phyloP scores from a whole-genome alignment of 2,888 invertebrate genomes.

The Nezara viridula region DNA sequence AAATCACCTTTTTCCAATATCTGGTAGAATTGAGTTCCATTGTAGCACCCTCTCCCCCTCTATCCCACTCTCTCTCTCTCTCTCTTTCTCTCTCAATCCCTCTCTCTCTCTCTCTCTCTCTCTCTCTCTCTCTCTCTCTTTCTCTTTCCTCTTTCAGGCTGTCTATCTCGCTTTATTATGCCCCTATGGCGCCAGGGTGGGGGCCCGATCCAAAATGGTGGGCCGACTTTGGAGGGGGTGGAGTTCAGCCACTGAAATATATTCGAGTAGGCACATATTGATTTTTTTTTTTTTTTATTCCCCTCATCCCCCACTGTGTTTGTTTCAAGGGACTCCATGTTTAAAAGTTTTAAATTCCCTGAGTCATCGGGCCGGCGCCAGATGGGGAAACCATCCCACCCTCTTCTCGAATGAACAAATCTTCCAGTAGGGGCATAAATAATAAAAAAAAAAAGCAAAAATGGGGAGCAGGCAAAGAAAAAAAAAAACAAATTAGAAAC shows the following conservation, averaged over 20 bases:
- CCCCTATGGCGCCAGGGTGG: slow-evolving; percentile 55
- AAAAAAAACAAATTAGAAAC: slow-evolving; percentile 39
- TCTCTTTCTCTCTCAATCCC: slow-evolving; percentile 1
- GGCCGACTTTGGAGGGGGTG: slow-evolving; percentile 25
- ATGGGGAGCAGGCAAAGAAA: not conserved
- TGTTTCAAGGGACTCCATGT: slow-evolving; percentile 56
- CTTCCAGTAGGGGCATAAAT: slow-evolving; percentile 51
- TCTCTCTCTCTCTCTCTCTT: slow-evolving; percentile 13
- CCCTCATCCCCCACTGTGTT: slow-evolving; percentile 47
- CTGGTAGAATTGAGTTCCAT: slow-evolving; percentile 54
- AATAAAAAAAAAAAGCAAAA: not conserved
- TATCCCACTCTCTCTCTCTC: not conserved
- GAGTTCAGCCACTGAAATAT: slow-evolving; percentile 52
- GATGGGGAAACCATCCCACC: slow-evolving; percentile 43
- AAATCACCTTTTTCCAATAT: slow-evolving; percentile 59
- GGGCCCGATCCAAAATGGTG: slow-evolving; percentile 56
- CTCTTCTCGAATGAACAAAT: slow-evolving; percentile 41
- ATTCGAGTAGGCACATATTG: slow-evolving; percentile 56
- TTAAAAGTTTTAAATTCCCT: slow-evolving; percentile 58
- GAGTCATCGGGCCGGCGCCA: slow-evolving; percentile 51
- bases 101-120: slow-evolving; percentile 23
- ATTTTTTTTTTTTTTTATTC: slow-evolving; percentile 50
- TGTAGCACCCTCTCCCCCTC: slow-evolving; percentile 48
- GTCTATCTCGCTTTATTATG: slow-evolving; percentile 53
- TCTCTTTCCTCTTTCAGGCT: slow-evolving; percentile 16